Evolutionary conservation across 2,113 vertebrate genomes (phyloP).

Genomic region (Chiloscyllium plagiosum): DNA sequence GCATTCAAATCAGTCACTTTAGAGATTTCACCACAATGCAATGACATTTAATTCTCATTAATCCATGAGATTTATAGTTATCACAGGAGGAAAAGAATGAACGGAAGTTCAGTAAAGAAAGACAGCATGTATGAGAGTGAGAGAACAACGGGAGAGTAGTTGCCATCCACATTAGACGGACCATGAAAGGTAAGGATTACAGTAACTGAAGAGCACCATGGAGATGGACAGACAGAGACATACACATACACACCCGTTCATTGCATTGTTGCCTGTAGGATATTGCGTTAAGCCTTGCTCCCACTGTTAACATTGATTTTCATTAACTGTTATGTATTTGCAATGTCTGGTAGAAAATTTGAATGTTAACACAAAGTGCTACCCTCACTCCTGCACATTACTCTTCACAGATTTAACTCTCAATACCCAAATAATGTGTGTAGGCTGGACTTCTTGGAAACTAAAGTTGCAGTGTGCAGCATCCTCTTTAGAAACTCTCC

Average conservation of each 20-base stretch:
- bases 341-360: not conserved
- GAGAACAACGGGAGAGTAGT: not conserved
- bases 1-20: not conserved
- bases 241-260: not conserved
- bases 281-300: not conserved
- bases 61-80: not conserved
- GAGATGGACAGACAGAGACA: too few relatives aligned
- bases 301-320: not conserved
- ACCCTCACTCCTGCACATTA: not conserved
- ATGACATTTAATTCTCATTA: not conserved
- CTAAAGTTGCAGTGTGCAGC: not conserved
- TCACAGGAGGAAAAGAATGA: not conserved
- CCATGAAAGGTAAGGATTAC: not conserved
- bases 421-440: not conserved
- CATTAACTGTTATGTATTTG: not conserved
- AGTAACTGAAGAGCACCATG: not conserved
- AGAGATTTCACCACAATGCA: not conserved
- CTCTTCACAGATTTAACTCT: not conserved
- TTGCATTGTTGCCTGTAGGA: not conserved
- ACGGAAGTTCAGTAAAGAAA: not conserved
- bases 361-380: not conserved
- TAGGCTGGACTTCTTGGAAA: not conserved
- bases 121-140: not conserved
- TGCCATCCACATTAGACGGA: not conserved
- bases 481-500: not conserved